Percentiles rank a stretch among this genome's conserved stretches.
Conservation (phyloP, 2,888 invertebrate genomes). For the Platycheirus rosarum region DNA sequence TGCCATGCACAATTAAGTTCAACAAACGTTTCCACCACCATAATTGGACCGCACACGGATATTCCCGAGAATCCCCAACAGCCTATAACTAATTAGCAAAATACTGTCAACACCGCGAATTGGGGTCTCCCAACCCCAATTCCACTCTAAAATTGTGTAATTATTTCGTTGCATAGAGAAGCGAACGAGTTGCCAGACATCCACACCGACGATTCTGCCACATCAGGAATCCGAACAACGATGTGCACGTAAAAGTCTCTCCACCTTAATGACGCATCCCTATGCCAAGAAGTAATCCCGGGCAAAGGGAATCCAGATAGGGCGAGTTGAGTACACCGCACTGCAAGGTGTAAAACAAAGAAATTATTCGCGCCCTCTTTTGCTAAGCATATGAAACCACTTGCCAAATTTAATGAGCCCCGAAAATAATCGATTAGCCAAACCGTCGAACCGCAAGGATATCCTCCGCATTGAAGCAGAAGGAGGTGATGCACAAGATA, state of each 20-base stretch:
- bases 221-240: conserved; percentile 26
- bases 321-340: neutral
- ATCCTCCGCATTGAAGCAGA: conserved; percentile 69
- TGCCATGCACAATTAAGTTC: conserved; percentile 58
- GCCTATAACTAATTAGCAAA: conserved; percentile 71
- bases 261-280: conserved; percentile 59
- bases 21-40: conserved; percentile 45
- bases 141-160: conserved; percentile 45
- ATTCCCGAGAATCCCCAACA: conserved; percentile 63
- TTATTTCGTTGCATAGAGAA: conserved; percentile 47
- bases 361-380: conserved; percentile 71
- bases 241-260: conserved; percentile 43
- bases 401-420: conserved; percentile 73
- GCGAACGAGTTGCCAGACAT: neutral
- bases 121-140: conserved; percentile 36
- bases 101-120: conserved; percentile 63
- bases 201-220: conserved; percentile 17
- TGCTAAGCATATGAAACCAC: conserved; percentile 71
- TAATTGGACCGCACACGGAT: conserved; percentile 72
- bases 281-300: conserved; percentile 40
- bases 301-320: conserved; percentile 6
- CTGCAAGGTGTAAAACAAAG: conserved; percentile 70
- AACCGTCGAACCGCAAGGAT: conserved; percentile 72
- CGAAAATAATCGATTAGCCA: conserved; percentile 70
- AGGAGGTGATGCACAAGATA: conserved; percentile 71